Evolutionary conservation across 2,888 invertebrate genomes (phyloP), one percentile per base, ranked within the genome.

Genomic region (Geophilus truncorum): DNA sequence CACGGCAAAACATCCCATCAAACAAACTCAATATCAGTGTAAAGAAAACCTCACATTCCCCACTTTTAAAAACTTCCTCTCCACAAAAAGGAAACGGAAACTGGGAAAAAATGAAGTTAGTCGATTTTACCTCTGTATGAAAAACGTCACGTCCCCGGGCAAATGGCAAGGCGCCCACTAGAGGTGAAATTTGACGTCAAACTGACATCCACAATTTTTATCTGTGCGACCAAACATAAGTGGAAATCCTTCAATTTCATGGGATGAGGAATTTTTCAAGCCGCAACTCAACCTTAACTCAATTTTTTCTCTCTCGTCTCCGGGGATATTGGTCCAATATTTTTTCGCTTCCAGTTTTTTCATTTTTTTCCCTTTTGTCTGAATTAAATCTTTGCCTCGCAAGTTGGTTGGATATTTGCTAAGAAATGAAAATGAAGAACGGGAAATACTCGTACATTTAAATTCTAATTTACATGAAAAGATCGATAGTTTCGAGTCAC

Each of bases 131-230:
- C 5, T n/a, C n/a, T 51, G 12, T 70, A 70, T 70, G 70, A 70
- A 70, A 70, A 70, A 70, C 70, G 70, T 28, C 70, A 28, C 70
- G 70, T 70, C 70, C 70, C 70, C n/a, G 12, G 25, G 70, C 70
- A 25, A 25, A 70, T 70, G 70, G 28, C 70, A 70, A 15, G 25
- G 28, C 28, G 70, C 70, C 70, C 70, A 70, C 70, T 70, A 70
- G 70, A 70, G 70, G 70, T 70, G 70, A 70, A 70, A 70, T 70
- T 70, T 70, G 70, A 70, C 70, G 70, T 70, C 70, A 70, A 70
- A 70, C 70, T 70, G 70, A 70, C 70, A 70, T 70, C 70, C 25
- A 70, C 70, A 70, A 70, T 70, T 70, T 70, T 70, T 70, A 70
- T 70, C 70, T 70, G 70, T 25, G 70, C 70, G 70, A 70, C 70